phyloP scores from a whole-genome alignment of 2,888 invertebrate genomes.

The Eulithis testata region DNA sequence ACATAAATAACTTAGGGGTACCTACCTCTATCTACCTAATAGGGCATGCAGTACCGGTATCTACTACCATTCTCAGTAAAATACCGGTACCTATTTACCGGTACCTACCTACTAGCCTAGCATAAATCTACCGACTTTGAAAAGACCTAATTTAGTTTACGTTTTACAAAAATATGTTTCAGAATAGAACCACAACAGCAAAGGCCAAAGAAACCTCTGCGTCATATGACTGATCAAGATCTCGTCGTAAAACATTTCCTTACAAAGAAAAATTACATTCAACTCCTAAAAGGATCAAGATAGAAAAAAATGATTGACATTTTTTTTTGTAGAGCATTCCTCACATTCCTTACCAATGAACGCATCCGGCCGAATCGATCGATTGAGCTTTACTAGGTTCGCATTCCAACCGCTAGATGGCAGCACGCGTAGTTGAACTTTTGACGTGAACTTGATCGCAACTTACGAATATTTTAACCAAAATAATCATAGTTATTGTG shows the following conservation, averaged over 20 bases:
- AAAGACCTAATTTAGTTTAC: background rate
- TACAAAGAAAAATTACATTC: constrained; percentile 58
- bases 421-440: constrained; percentile 73
- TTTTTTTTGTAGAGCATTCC: constrained; percentile 48
- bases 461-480: constrained; percentile 79
- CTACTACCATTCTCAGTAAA: background rate
- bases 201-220: constrained; percentile 46
- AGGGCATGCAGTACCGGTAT: too few relatives aligned
- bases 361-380: constrained; percentile 61
- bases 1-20: background rate
- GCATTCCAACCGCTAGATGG: constrained; percentile 74
- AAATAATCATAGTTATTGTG: constrained; percentile 79
- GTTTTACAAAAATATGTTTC: constrained; percentile 23
- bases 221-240: constrained; percentile 61
- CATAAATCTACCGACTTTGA: too few relatives aligned
- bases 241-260: constrained; percentile 65
- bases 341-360: constrained; percentile 52
- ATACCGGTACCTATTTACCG: background rate
- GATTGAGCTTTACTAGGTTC: constrained; percentile 70
- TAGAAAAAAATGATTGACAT: constrained; percentile 40
- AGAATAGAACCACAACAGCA: constrained; percentile 33
- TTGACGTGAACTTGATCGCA: constrained; percentile 83
- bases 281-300: constrained; percentile 56
- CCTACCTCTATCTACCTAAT: background rate
- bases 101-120: background rate